phyloP scores from a whole-genome alignment of 2,888 invertebrate genomes.

The Onchidella celtica region DNA sequence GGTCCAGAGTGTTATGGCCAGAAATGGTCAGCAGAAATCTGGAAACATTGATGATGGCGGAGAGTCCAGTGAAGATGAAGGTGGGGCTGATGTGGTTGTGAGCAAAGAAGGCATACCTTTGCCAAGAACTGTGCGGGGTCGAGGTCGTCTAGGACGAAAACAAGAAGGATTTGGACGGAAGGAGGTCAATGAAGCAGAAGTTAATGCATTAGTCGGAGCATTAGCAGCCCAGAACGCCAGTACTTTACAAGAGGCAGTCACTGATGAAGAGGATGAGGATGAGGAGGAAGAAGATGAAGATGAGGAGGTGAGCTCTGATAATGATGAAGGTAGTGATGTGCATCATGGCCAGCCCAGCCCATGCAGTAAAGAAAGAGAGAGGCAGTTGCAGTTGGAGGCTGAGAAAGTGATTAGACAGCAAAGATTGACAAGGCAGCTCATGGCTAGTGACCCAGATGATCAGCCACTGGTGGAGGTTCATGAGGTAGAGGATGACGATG shows the following conservation, averaged over 20 bases:
- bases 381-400: constrained; percentile 39
- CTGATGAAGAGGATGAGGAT: constrained; percentile 49
- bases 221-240: constrained; percentile 10
- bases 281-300: constrained; percentile 51
- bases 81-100: constrained; percentile 53
- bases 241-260: constrained; percentile 24
- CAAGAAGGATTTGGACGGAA: constrained; percentile 35
- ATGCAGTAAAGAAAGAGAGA: constrained; percentile 24
- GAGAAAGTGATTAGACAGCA: constrained; percentile 42
- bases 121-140: constrained; percentile 23
- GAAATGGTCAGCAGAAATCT: constrained; percentile 28
- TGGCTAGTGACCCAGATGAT: constrained; percentile 28
- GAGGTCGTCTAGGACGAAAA: constrained; percentile 7
- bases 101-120: constrained; percentile 52
- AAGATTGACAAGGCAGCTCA: constrained; percentile 33
- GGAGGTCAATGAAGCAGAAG: constrained; percentile 40
- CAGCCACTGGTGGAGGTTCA: constrained; percentile 40
- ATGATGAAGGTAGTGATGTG: constrained; percentile 38
- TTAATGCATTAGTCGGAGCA: constrained; percentile 48
- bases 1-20: constrained; percentile 46
- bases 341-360: constrained; percentile 21
- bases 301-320: constrained; percentile 50
- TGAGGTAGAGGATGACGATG: constrained; percentile 51
- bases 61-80: constrained; percentile 61
- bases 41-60: constrained; percentile 58